A percentile compares a stretch with the other conserved stretches of the same genome.
Conservation (phyloP, 2,888 invertebrate genomes). For the Barypeithes pellucidus region DNA sequence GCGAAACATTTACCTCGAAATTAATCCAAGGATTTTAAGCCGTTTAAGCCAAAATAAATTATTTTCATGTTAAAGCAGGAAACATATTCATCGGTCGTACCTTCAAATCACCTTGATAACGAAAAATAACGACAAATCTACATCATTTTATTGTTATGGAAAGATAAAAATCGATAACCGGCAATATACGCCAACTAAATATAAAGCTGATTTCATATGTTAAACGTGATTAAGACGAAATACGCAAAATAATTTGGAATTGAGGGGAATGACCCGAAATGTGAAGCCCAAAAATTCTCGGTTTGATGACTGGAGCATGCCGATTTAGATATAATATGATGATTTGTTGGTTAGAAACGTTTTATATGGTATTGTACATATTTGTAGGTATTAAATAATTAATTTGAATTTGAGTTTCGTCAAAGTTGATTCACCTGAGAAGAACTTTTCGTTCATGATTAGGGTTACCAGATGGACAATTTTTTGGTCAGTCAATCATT, state of each 20-base stretch:
- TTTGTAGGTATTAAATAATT: not conserved
- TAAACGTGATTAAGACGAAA: slow-evolving; percentile 1
- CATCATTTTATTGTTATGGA: slow-evolving; percentile 24
- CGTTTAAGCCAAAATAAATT: slow-evolving; percentile 19
- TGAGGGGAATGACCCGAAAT: slow-evolving; percentile 24
- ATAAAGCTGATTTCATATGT: slow-evolving; percentile 21
- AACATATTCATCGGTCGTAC: slow-evolving; percentile 1
- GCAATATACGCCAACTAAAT: slow-evolving; percentile 4
- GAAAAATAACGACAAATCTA: slow-evolving; percentile 16
- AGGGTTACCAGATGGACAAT: too few species aligned
- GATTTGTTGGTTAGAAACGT: not conserved
- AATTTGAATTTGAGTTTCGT: not conserved
- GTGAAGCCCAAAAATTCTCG: slow-evolving; percentile 10
- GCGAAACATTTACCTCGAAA: too few species aligned
- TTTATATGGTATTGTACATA: too few species aligned
- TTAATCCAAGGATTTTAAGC: not conserved
- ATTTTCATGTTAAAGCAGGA: slow-evolving; percentile 13
- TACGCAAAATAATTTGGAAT: slow-evolving; percentile 12
- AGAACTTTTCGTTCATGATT: not conserved
- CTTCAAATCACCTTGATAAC: slow-evolving; percentile 23
- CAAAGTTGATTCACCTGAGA: not conserved
- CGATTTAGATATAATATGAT: slow-evolving; percentile 1
- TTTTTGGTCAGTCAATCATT: too few species aligned
- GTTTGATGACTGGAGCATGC: not conserved
- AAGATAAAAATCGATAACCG: slow-evolving; percentile 23